phyloP scores from a whole-genome alignment of 2,113 vertebrate species.

The Aspidoscelis tigris region DNA sequence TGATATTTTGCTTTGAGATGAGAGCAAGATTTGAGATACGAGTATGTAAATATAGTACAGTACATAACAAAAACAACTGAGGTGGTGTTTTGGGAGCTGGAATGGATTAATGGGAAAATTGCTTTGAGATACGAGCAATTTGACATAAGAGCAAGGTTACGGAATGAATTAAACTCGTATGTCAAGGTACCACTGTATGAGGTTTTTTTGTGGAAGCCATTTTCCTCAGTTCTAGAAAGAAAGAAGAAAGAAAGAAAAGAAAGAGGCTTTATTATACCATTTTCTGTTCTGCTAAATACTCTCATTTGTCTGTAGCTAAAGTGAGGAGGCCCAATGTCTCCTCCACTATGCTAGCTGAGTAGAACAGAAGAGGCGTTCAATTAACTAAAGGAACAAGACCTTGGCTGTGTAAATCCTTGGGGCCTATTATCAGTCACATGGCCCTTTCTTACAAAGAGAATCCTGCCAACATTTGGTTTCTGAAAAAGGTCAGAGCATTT shows the following conservation, averaged over 20 bases:
- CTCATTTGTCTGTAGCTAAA: background rate
- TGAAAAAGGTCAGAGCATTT: slow-evolving; percentile 38
- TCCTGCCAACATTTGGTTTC: slow-evolving; percentile 32
- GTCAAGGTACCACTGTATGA: no score
- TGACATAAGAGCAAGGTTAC: no score
- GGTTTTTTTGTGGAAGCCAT: no score
- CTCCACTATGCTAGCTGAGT: background rate
- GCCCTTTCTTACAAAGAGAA: slow-evolving; percentile 23
- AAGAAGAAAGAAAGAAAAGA: background rate
- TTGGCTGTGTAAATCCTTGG: slow-evolving; percentile 29
- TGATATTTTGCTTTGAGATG: no score
- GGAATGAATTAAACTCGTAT: no score
- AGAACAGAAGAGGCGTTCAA: slow-evolving; percentile 29
- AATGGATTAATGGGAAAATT: no score
- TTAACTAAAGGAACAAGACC: slow-evolving; percentile 46
- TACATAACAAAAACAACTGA: no score
- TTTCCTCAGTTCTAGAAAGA: no score
- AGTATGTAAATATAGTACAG: no score
- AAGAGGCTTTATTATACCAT: background rate
- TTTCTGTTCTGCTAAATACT: background rate
- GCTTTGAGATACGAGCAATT: no score
- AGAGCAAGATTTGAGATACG: no score
- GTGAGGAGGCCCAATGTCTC: background rate
- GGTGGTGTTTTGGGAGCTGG: no score
- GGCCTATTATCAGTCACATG: background rate